These are phyloP conservation scores for Microctenopoma lineatum DNA, from an alignment of 2,797 vertebrate species.

Conservation along the genomic window DNA sequence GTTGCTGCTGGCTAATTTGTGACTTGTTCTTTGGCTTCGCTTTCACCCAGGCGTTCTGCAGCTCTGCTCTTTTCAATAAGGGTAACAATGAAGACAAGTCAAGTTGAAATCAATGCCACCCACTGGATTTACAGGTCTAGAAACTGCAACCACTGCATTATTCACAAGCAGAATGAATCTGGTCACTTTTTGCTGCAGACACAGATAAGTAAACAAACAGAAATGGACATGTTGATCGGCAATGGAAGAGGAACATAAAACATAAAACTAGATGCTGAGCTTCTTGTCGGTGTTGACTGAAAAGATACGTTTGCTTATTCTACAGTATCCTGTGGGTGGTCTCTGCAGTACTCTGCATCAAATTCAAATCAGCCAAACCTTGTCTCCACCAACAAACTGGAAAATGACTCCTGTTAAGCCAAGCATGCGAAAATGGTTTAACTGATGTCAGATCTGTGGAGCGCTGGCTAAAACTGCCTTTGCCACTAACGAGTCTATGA, in stretches of 20 bases:
- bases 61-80: conserved; percentile 47
- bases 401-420: conserved; percentile 49
- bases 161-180: conserved; percentile 23
- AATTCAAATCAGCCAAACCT: conserved; percentile 51
- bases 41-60: conserved; percentile 29
- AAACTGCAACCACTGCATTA: conserved; percentile 59
- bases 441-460: conserved; percentile 34
- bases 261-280: neutral
- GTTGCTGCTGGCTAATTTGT: conserved; percentile 37
- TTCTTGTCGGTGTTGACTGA: conserved; percentile 11
- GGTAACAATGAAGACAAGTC: conserved; percentile 47
- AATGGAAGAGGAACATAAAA: conserved; percentile 14
- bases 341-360: conserved; percentile 50
- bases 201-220: neutral
- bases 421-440: conserved; percentile 28
- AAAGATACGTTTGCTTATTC: conserved; percentile 10
- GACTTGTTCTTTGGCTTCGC: conserved; percentile 33
- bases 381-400: conserved; percentile 27
- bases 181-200: neutral
- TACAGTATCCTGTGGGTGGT: conserved; percentile 35
- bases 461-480: conserved; percentile 30
- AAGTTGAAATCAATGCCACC: conserved; percentile 60
- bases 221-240: neutral
- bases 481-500: conserved; percentile 20
- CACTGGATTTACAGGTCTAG: conserved; percentile 48